A percentile compares a stretch with the other conserved stretches of the same genome.
These are phyloP conservation scores for Azorinus chamasolen DNA, from an alignment of 2,888 invertebrate species.

Conservation along the genomic window DNA sequence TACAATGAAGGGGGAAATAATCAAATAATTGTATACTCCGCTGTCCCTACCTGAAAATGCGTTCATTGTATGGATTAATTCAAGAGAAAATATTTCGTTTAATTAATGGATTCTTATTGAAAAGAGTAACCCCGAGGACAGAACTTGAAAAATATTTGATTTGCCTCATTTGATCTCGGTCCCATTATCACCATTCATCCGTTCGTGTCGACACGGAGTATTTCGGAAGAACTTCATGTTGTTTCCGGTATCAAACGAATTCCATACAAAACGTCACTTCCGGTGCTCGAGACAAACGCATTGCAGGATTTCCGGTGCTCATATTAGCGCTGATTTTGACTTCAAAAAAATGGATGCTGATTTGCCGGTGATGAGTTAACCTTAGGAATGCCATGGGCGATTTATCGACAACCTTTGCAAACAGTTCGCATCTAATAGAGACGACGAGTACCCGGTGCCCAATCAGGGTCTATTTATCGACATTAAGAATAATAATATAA, in stretches of 20 bases:
- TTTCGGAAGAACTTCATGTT: conserved; percentile 31
- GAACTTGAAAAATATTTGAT: conserved; percentile 4
- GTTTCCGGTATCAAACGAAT: conserved; percentile 56
- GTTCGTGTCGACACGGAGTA: conserved; percentile 6
- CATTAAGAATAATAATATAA: too few species aligned
- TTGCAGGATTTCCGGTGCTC: conserved; percentile 53
- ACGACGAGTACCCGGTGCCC: too few species aligned
- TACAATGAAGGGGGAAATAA: too few species aligned
- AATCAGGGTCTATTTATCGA: too few species aligned
- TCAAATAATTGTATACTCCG: too few species aligned
- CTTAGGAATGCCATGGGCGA: too few species aligned
- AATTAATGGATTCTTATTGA: conserved; percentile 7
- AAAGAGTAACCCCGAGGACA: not conserved
- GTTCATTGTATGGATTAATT: conserved; percentile 6
- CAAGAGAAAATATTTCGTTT: conserved; percentile 1
- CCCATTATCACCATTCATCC: conserved; percentile 1
- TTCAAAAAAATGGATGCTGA: too few species aligned
- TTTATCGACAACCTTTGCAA: too few species aligned
- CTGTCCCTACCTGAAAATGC: not conserved
- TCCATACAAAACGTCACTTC: conserved; percentile 54
- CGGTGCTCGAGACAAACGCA: conserved; percentile 58
- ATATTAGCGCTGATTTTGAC: conserved; percentile 32
- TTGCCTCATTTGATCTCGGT: conserved; percentile 1
- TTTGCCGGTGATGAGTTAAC: too few species aligned
- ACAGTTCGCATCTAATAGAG: too few species aligned